A percentile compares a stretch with the other conserved stretches of the same genome.
These are phyloP conservation scores for Idaea biselata DNA, from an alignment of 2,888 invertebrate genomes.

Conservation along the genomic window DNA sequence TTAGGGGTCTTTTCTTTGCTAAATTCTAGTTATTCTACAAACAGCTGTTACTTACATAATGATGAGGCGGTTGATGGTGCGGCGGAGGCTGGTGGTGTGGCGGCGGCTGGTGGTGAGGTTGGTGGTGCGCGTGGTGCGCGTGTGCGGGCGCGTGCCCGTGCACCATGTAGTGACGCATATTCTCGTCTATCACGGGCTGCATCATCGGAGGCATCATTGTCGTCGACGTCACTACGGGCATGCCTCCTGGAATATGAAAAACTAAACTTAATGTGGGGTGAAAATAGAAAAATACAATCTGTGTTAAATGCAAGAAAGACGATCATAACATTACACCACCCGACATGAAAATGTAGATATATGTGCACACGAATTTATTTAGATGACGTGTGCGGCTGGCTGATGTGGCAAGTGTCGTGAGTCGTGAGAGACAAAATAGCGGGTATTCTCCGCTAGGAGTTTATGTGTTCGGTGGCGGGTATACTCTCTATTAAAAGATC, in stretches of 20 bases:
- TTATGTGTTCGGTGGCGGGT: too few species aligned
- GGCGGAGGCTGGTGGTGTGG: slow-evolving; percentile 87
- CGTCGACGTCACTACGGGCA: slow-evolving; percentile 94
- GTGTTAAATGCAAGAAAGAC: slow-evolving; percentile 9
- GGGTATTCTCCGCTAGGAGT: too few species aligned
- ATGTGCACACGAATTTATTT: too few species aligned
- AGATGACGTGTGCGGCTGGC: too few species aligned
- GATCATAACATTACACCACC: too few species aligned
- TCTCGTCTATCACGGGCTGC: slow-evolving; percentile 95
- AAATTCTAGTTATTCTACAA: background rate
- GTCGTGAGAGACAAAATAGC: too few species aligned
- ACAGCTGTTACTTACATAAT: slow-evolving; percentile 81
- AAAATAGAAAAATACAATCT: slow-evolving; percentile 20
- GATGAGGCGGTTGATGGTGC: slow-evolving; percentile 81
- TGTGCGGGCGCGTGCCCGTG: slow-evolving; percentile 71
- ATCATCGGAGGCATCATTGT: slow-evolving; percentile 88
- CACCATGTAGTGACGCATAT: slow-evolving; percentile 93
- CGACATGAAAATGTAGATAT: too few species aligned
- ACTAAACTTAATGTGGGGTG: background rate
- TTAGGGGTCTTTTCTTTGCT: too few species aligned
- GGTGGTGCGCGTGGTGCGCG: slow-evolving; percentile 75
- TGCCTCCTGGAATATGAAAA: slow-evolving; percentile 63
- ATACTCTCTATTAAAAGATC: too few species aligned
- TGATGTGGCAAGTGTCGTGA: too few species aligned
- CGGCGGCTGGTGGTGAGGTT: slow-evolving; percentile 81